These are phyloP conservation scores for Caenorhabditis macrosperma DNA, from an alignment of 2,888 invertebrate species.

Conservation along the genomic window DNA sequence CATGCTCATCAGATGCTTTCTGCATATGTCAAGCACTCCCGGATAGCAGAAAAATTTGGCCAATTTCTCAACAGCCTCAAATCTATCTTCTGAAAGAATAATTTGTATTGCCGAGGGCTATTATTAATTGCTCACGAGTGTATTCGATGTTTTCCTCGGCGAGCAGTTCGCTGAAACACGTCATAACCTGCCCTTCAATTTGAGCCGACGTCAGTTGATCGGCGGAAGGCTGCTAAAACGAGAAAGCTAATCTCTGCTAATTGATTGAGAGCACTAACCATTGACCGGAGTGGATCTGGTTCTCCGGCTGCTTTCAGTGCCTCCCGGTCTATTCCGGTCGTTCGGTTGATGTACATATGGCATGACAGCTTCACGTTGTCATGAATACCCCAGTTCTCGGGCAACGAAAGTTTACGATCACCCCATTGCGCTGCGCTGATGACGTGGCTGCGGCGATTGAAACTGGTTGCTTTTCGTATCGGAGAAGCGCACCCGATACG, in stretches of 20 bases:
- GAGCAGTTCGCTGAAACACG: conserved; percentile 12
- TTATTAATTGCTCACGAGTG: neutral
- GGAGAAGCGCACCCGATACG: neutral
- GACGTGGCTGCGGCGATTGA: neutral
- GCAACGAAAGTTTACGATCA: neutral
- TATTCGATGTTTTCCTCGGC: conserved; percentile 15
- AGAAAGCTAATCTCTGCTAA: no score
- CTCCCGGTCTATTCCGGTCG: conserved; percentile 6
- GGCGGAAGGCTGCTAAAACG: no score
- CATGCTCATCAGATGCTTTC: conserved; percentile 5
- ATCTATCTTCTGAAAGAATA: conserved; percentile 8
- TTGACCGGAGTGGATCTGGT: neutral
- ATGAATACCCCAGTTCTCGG: conserved; percentile 10
- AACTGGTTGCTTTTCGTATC: neutral
- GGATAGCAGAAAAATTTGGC: conserved; percentile 1
- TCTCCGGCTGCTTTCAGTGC: conserved; percentile 8
- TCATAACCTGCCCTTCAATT: conserved; percentile 27
- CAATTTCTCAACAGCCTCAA: conserved; percentile 26
- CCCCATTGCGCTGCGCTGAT: conserved; percentile 31
- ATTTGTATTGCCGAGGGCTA: neutral
- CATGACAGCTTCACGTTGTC: conserved; percentile 19
- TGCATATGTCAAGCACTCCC: conserved; percentile 10
- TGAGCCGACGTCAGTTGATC: neutral
- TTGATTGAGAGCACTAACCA: neutral
- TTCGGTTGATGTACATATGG: conserved; percentile 22